phyloP scores from a whole-genome alignment of 2,797 vertebrate species.

The Etheostoma perlongum region DNA sequence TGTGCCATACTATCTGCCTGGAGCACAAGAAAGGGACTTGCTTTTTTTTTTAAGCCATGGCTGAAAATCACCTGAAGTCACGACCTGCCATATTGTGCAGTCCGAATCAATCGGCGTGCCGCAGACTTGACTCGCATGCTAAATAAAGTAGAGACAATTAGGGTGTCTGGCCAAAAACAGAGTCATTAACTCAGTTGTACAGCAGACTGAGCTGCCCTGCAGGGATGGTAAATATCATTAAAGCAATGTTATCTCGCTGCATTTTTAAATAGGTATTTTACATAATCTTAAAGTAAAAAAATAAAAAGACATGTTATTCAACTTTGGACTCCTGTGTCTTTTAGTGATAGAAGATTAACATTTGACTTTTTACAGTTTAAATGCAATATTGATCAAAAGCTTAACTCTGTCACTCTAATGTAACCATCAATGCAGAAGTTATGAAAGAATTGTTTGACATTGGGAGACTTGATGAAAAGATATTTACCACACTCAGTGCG shows the following conservation, averaged over 20 bases:
- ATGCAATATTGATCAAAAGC: too few species aligned
- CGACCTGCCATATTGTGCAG: background rate
- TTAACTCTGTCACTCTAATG: too few species aligned
- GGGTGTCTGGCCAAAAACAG: background rate
- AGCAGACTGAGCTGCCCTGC: background rate
- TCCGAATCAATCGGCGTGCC: background rate
- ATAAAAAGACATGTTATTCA: too few species aligned
- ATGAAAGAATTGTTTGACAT: too few species aligned
- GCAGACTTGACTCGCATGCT: background rate
- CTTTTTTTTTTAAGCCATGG: background rate
- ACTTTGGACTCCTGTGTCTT: too few species aligned
- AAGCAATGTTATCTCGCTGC: background rate
- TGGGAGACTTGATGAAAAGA: too few species aligned
- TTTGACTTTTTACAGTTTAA: too few species aligned
- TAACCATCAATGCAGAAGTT: too few species aligned
- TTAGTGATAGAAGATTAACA: too few species aligned
- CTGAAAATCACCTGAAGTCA: background rate
- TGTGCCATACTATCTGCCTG: background rate
- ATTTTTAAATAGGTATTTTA: background rate
- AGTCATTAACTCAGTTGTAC: conserved; percentile 10
- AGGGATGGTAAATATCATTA: too few species aligned
- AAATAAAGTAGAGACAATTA: conserved; percentile 16
- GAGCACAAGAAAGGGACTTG: background rate
- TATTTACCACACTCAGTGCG: too few species aligned
- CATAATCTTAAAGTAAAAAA: background rate